Conservation (phyloP, 2,113 vertebrate species). For the Isichthys henryi region DNA sequence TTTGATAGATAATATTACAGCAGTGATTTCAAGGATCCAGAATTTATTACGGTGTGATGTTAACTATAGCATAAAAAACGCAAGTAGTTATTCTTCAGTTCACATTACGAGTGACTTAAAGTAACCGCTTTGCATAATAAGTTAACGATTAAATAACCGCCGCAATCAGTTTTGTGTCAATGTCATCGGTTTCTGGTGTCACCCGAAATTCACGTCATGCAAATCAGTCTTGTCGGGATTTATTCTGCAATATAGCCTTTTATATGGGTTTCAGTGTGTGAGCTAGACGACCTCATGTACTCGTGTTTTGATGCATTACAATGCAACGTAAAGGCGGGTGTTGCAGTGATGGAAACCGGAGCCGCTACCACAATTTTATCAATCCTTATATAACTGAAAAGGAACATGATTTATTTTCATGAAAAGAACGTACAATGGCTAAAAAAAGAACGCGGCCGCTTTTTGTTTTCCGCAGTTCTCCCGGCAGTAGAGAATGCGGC, state of each 20-base stretch:
- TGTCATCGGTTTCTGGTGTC: constrained; percentile 1
- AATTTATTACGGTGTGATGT: neutral
- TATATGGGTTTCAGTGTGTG: neutral
- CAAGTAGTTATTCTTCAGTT: neutral
- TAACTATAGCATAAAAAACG: neutral
- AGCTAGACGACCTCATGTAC: neutral
- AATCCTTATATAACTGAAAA: constrained; percentile 29
- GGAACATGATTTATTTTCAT: constrained; percentile 6
- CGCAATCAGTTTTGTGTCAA: constrained; percentile 4
- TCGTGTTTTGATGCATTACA: constrained; percentile 8
- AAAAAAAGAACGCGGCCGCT: constrained; percentile 4
- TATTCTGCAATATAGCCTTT: neutral
- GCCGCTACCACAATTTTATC: constrained; percentile 12
- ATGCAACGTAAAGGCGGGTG: constrained; percentile 4
- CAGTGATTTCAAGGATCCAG: neutral
- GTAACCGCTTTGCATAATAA: neutral
- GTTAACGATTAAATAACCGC: neutral
- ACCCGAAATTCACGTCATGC: neutral
- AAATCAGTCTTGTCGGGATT: neutral
- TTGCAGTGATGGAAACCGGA: constrained; percentile 29
- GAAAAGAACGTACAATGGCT: constrained; percentile 17
- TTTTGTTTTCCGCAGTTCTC: constrained; percentile 46
- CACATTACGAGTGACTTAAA: neutral
- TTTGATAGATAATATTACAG: neutral
- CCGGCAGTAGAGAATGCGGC: constrained; percentile 54